These are phyloP conservation scores for Opisthocomus hoazin DNA, from an alignment of 2,113 vertebrate species.

Conservation along the genomic window DNA sequence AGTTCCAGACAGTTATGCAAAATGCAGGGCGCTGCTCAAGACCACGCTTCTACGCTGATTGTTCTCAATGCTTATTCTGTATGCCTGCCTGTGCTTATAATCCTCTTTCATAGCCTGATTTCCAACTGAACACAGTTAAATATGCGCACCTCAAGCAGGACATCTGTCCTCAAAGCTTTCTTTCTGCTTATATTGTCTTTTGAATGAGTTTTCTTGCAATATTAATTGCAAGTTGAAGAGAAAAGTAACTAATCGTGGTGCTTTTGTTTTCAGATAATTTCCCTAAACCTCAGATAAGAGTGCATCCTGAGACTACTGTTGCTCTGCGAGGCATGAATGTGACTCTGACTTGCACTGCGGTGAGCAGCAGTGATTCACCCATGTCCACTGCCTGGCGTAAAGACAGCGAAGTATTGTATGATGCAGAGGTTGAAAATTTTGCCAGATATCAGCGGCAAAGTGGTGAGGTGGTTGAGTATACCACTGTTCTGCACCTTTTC, in stretches of 20 bases:
- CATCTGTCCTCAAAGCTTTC: not conserved
- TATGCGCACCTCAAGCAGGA: not conserved
- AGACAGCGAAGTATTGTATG: slow-evolving; percentile 74
- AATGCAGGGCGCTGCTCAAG: not conserved
- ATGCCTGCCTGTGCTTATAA: not conserved
- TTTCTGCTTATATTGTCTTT: not conserved
- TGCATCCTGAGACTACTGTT: slow-evolving; percentile 71
- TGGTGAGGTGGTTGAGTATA: slow-evolving; percentile 72
- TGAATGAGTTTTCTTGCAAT: not conserved
- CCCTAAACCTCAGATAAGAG: slow-evolving; percentile 76
- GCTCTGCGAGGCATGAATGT: slow-evolving; percentile 75
- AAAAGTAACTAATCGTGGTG: not conserved
- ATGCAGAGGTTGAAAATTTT: slow-evolving; percentile 74
- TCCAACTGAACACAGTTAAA: not conserved
- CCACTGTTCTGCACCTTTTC: slow-evolving; percentile 74
- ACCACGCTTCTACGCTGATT: not conserved
- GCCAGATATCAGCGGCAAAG: slow-evolving; percentile 71
- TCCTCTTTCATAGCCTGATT: not conserved
- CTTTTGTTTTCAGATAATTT: slow-evolving; percentile 72
- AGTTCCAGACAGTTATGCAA: not conserved
- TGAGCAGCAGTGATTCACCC: slow-evolving; percentile 79
- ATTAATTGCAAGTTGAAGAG: not conserved
- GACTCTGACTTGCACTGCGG: slow-evolving; percentile 70
- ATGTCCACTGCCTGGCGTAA: slow-evolving; percentile 79
- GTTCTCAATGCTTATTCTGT: not conserved